Conservation (phyloP, 2,888 invertebrate genomes). For the Drosophila algonquin region DNA sequence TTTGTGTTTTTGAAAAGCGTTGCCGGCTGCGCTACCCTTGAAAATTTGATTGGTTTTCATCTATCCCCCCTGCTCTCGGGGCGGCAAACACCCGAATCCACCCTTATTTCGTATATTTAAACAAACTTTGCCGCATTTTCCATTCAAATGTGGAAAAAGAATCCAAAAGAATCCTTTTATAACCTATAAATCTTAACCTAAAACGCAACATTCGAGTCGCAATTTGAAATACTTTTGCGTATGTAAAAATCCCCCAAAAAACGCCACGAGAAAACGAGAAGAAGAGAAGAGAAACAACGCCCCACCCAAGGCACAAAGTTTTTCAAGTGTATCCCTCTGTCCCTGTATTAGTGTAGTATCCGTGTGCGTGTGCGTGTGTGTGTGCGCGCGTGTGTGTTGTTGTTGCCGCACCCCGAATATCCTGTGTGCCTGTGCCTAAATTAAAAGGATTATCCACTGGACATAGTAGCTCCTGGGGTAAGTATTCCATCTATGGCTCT, state of each 20-base stretch:
- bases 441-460: constrained; percentile 63
- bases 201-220: constrained; percentile 13
- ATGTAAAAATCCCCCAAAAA: constrained; percentile 29
- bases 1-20: constrained; percentile 6
- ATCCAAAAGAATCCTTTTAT: background rate
- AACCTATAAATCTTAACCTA: background rate
- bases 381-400: constrained; percentile 36
- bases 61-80: constrained; percentile 15
- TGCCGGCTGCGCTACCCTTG: constrained; percentile 62
- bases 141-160: constrained; percentile 1
- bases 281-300: constrained; percentile 39
- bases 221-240: constrained; percentile 45
- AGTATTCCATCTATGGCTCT: constrained; percentile 25
- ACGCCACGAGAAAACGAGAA: constrained; percentile 7
- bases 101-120: constrained; percentile 38
- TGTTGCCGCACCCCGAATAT: constrained; percentile 64
- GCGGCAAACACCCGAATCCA: constrained; percentile 42
- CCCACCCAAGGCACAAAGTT: constrained; percentile 71
- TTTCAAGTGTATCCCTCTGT: constrained; percentile 64
- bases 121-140: constrained; percentile 15
- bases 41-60: constrained; percentile 52
- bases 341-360: constrained; percentile 21
- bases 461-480: constrained; percentile 41
- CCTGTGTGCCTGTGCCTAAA: constrained; percentile 51
- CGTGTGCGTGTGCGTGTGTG: constrained; percentile 28